phyloP scores from a whole-genome alignment of 2,113 vertebrate species.

The Tupaia tana region DNA sequence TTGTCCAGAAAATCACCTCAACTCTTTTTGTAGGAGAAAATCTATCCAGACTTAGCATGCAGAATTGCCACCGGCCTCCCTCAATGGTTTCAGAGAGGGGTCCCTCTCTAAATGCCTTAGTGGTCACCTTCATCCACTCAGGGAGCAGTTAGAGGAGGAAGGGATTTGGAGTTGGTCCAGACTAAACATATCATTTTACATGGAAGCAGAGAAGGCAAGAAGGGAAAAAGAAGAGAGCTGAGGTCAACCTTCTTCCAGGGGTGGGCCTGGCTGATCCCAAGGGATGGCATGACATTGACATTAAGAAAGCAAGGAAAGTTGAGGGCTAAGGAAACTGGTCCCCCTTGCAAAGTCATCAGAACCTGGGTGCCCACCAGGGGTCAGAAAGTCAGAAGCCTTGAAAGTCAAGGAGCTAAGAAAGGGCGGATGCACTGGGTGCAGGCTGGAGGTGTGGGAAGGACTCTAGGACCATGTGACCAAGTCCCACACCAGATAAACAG shows the following conservation, averaged over 20 bases:
- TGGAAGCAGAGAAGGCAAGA: background rate
- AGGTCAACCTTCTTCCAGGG: background rate
- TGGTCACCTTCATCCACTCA: background rate
- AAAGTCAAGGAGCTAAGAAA: background rate
- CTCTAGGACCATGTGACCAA: background rate
- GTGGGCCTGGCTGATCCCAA: background rate
- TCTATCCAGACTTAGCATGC: background rate
- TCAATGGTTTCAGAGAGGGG: background rate
- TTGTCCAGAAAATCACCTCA: conserved; percentile 11
- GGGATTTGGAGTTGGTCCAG: background rate
- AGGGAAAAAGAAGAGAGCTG: background rate
- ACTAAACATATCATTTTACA: background rate
- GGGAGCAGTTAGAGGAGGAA: background rate
- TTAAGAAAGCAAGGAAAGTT: background rate
- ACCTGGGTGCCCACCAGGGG: background rate
- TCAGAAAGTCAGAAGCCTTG: background rate
- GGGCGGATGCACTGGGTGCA: background rate
- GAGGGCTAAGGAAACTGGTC: background rate
- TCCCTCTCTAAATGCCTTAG: background rate
- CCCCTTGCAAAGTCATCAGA: background rate
- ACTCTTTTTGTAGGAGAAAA: background rate
- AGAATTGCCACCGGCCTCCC: background rate
- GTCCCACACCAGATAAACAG: background rate
- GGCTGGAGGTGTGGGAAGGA: background rate
- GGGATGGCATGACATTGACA: background rate